Evolutionary conservation across 2,888 invertebrate species (phyloP).

Genomic region (Toxonevra muliebris): DNA sequence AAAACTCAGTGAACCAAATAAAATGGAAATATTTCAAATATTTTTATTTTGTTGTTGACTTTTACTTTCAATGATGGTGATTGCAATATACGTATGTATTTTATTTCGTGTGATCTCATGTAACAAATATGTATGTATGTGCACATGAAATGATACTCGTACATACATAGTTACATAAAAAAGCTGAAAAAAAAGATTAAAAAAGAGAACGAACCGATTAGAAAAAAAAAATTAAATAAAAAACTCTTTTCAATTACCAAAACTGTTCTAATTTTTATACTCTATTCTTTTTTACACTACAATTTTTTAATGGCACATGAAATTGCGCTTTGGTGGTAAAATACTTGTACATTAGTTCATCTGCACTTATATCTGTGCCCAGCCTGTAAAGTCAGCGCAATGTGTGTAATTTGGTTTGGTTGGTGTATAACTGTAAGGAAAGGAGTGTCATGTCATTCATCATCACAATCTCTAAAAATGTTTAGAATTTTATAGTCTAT

Average conservation of each 20-base stretch:
- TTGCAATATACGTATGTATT: background rate
- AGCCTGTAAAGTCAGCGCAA: too few relatives aligned
- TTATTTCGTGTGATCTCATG: conserved; percentile 23
- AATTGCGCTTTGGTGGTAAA: conserved; percentile 16
- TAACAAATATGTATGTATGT: conserved; percentile 16
- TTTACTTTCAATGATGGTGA: conserved; percentile 25
- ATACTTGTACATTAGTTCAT: background rate
- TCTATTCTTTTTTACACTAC: conserved; percentile 18
- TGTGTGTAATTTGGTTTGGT: too few relatives aligned
- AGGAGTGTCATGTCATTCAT: too few relatives aligned
- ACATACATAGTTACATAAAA: too few relatives aligned
- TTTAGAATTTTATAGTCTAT: too few relatives aligned
- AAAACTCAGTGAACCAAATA: conserved; percentile 57
- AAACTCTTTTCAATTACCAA: conserved; percentile 34
- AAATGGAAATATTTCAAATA: conserved; percentile 22
- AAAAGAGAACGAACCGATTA: conserved; percentile 9
- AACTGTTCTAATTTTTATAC: conserved; percentile 31
- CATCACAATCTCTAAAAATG: too few relatives aligned
- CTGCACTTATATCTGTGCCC: too few relatives aligned
- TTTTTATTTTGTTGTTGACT: background rate
- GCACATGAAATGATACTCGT: conserved; percentile 5
- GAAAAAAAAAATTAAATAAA: background rate
- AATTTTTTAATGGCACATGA: conserved; percentile 11
- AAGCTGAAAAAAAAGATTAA: conserved; percentile 1
- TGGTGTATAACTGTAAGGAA: too few relatives aligned